Evolutionary conservation across 2,888 invertebrate species (phyloP), one percentile per base, ranked within the genome.

Genomic region (Linnaemya tessellans): DNA sequence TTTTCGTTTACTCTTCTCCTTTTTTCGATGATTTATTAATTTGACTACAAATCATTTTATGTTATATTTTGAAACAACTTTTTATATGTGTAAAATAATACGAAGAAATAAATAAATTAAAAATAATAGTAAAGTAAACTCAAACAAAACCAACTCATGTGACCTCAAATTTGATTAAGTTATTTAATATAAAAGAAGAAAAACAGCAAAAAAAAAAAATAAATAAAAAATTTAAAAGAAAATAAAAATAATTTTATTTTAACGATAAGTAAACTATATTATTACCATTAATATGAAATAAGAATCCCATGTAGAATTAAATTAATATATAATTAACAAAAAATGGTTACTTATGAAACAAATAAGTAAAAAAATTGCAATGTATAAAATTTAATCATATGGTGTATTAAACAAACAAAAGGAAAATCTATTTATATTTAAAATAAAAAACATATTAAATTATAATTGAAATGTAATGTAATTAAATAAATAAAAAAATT

Each of bases 121-220:
- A 79, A 80, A 75, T 73, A 86, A 86, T 80, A 86, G 80, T 68
- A 84, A 86, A 86, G 82, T 84, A 87, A 87, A 87, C 87, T 87
- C 86, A 87, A 87, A 92, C 91, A 92, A 92, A 92, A 93, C 92
- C 93, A 93, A 93, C 93, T 92, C 93, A 93, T 93, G 93, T 93
- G 93, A 93, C 93, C 93, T 93, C 93, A 93, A 92, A 91, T 89
- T 91, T 92, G 90, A 90, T 91, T 92, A 92, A 92, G 92, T 91
- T 91, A 91, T 90, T 89, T 88, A 89, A 88, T 88, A 88, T 88
- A 88, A 89, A 87, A 89, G 22, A 83, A 87, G 85, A 87, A 87
- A 88, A 87, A 88, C 87, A 81, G 88, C 87, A 89, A 87, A 86
- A 87, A 86, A 68, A 73, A 65, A 65, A 22, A 82, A 58, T 3